Base-by-base conservation (phyloP, 2,888 invertebrate genomes). In the Ichneumon xanthorius region DNA sequence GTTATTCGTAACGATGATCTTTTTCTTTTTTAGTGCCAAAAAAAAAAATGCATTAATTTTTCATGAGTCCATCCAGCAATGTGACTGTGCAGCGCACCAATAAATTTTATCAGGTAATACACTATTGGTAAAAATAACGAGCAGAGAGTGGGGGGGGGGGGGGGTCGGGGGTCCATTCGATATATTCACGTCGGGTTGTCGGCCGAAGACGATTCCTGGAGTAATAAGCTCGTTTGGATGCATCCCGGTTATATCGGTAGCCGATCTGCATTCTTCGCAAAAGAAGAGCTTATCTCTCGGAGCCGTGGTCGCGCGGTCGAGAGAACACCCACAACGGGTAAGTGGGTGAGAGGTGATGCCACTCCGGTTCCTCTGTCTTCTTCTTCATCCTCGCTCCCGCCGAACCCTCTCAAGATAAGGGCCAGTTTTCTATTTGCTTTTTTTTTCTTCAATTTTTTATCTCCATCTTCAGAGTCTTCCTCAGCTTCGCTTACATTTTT, bases 221-320 rank as follows among this genome's bases (percentile, higher is more conserved):
- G 82, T 82, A 82, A 82, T 82, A 82, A 82, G 79, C 81, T 82
- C 79, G 82, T 85, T 82, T 76, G 65, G 53, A 76, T 79, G 76
- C 70, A 80, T 77, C 68, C 48, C 26, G 50, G 67, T 61, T 79
- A 40, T 88, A 88, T 89, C 87, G 77, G 70, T 50, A 40, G 72
- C 61, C 81, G 75, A 88, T 89, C 84, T 87, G 87, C 83, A 89
- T 88, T 88, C 87, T 88, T 87, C 79, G 82, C 33, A 71, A 88
- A 86, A 87, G 82, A 75, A 83, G 83, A 82, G 87, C 86, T 89
- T 89, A 87, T 58, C 58, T 86, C 86, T 83, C 72, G 61, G 33
- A 84, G 77, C 82, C 73, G 40, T 19, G 75, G 65, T 19, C 63
- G 48, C 45, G 61, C 33, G 61, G 45, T 68, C 71, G 65, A 65